Evolutionary conservation across 2,888 invertebrate genomes (phyloP).

Genomic region (Drosophila paranaensis): DNA sequence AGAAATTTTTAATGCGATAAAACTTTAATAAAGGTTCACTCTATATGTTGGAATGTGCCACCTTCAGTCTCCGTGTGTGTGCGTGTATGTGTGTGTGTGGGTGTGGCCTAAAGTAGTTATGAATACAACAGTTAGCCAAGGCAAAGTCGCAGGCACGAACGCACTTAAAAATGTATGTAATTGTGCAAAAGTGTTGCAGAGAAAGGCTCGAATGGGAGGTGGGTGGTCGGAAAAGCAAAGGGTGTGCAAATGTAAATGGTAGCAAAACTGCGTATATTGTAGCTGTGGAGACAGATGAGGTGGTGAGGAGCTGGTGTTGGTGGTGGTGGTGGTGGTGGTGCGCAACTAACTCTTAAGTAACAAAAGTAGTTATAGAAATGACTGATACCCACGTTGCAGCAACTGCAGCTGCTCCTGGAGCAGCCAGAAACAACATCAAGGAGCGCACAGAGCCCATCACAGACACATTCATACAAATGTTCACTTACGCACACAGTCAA

Average conservation of each 20-base stretch:
- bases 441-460: slow-evolving; percentile 14
- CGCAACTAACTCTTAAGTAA: slow-evolving; percentile 75
- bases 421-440: slow-evolving; percentile 23
- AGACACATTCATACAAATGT: not conserved
- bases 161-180: slow-evolving; percentile 82
- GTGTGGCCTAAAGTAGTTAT: slow-evolving; percentile 75
- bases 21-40: slow-evolving; percentile 79
- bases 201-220: slow-evolving; percentile 10
- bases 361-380: slow-evolving; percentile 80
- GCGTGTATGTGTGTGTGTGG: slow-evolving; percentile 15
- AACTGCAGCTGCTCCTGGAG: slow-evolving; percentile 34
- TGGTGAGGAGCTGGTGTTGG: slow-evolving; percentile 9
- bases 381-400: slow-evolving; percentile 59
- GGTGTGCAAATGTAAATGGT: slow-evolving; percentile 43
- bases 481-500: slow-evolving; percentile 4
- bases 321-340: slow-evolving; percentile 11
- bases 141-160: slow-evolving; percentile 65
- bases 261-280: slow-evolving; percentile 51
- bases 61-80: not conserved
- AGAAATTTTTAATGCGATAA: slow-evolving; percentile 80
- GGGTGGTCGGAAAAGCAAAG: not conserved
- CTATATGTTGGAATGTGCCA: slow-evolving; percentile 22
- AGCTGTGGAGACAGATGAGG: not conserved
- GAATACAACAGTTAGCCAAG: slow-evolving; percentile 74
- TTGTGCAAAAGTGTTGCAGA: slow-evolving; percentile 75